Evolutionary conservation across 1,140 invertebrate species (phyloP), one percentile per base, ranked within the genome.

Genomic region (Dendroctonus valens): DNA sequence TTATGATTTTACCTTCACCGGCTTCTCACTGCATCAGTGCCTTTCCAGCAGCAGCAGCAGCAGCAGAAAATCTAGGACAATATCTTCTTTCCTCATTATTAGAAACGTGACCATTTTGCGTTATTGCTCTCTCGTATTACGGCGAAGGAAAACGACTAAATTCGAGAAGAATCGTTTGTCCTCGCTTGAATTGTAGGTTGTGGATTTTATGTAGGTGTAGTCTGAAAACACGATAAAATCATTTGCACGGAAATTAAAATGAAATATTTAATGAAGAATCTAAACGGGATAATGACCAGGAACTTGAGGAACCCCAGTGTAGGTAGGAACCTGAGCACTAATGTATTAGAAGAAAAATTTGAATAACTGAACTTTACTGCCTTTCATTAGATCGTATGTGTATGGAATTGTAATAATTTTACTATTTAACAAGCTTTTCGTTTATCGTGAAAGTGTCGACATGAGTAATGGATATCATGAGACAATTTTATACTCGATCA

Each of bases 21-120:
- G 48, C 9, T 61, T 41, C 59, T 61, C 49, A 12, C 42, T 61
- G 59, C 59, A 50, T 52, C 49, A 40, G 59, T 61, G 48, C 46
- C 39, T 61, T 61, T 52, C 49, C 57, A 37, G 26, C 26, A 26
- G 26, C 26, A 26, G 26, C 26, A 26, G 26, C 26, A 59, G 46
- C 59, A 52, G 59, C 59, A 41, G 59, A 61, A 60, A 60, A 61
- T 61, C 59, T 61, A 61, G 59, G 59, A 61, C 59, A 42, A 61
- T 51, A 61, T 61, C 59, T 46, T 61, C 59, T 61, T 61, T 61
- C 48, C 59, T 61, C 49, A 61, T 61, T 61, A 61, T 61, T 61
- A 61, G 49, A 52, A 61, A 61, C 59, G 59, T 61, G 59, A 61
- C 59, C 59, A 61, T 61, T 61, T 61, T 61, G 37, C 59, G 49